phyloP scores from a whole-genome alignment of 2,888 invertebrate genomes.

The Phengaris alcon region DNA sequence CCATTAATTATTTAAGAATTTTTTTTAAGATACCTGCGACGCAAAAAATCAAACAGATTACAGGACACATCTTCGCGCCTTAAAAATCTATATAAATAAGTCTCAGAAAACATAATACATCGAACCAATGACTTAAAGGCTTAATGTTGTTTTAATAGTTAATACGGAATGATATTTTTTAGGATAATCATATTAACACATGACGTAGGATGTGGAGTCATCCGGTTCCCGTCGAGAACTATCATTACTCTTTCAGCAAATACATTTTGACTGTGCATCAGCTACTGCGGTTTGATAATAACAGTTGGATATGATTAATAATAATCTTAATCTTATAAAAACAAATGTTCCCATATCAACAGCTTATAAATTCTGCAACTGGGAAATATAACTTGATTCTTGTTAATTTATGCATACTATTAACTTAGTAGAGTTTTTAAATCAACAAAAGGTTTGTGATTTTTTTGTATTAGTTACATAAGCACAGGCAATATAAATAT shows the following conservation, averaged over 20 bases:
- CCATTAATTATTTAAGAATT: background rate
- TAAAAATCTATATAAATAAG: background rate
- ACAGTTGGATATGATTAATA: constrained; percentile 21
- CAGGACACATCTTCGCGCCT: background rate
- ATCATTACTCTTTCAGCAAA: constrained; percentile 76
- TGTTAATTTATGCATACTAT: too few relatives aligned
- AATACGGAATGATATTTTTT: constrained; percentile 33
- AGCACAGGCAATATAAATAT: too few relatives aligned
- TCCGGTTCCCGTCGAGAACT: constrained; percentile 64
- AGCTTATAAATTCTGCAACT: background rate
- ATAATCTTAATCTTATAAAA: constrained; percentile 3
- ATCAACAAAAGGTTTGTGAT: too few relatives aligned
- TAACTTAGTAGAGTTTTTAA: too few relatives aligned
- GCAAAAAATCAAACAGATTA: too few relatives aligned
- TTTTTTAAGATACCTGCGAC: too few relatives aligned
- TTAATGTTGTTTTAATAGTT: constrained; percentile 26
- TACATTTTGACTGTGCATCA: constrained; percentile 73
- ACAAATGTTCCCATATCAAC: background rate
- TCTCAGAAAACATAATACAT: background rate
- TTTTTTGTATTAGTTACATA: too few relatives aligned
- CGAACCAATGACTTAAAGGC: background rate
- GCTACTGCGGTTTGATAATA: constrained; percentile 30
- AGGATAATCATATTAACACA: constrained; percentile 44
- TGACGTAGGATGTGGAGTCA: constrained; percentile 62
- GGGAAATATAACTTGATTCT: background rate